Conservation (phyloP, 2,888 invertebrate genomes). For the Crematogaster levior region DNA sequence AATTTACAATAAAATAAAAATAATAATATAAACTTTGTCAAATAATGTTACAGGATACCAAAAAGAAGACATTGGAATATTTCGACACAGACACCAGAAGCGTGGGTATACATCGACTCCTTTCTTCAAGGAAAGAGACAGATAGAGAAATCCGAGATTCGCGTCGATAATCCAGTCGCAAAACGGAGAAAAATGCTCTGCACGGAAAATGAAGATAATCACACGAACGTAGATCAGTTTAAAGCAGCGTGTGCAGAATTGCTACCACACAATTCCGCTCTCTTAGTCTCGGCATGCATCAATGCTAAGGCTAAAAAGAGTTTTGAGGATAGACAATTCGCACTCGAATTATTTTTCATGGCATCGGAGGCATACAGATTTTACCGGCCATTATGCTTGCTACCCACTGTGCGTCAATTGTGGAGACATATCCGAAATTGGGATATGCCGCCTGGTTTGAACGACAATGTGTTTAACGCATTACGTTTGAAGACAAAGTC, state of each 20-base stretch:
- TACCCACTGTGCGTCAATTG: slow-evolving; percentile 28
- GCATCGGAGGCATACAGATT: slow-evolving; percentile 28
- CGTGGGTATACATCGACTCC: slow-evolving; percentile 1
- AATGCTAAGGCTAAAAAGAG: slow-evolving; percentile 5
- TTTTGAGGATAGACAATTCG: slow-evolving; percentile 23
- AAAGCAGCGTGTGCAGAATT: slow-evolving; percentile 23
- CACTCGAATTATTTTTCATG: slow-evolving; percentile 38
- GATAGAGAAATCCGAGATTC: not conserved
- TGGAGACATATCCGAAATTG: slow-evolving; percentile 29
- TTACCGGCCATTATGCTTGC: slow-evolving; percentile 12
- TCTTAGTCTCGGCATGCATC: slow-evolving; percentile 22
- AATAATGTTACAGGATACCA: not conserved
- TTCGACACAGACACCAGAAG: slow-evolving; percentile 33
- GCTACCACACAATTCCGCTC: slow-evolving; percentile 11
- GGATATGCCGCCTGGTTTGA: slow-evolving; percentile 29
- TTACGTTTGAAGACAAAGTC: slow-evolving; percentile 34
- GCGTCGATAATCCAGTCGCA: not conserved
- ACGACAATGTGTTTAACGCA: slow-evolving; percentile 31
- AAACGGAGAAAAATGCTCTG: not conserved
- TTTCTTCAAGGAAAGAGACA: slow-evolving; percentile 6
- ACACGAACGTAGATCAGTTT: not conserved
- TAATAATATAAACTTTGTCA: not conserved
- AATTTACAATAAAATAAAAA: not conserved
- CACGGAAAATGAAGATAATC: not conserved
- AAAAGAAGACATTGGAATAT: slow-evolving; percentile 34